These are phyloP conservation scores for Napeogenes sylphis DNA, from an alignment of 2,888 invertebrate genomes.

Conservation along the genomic window DNA sequence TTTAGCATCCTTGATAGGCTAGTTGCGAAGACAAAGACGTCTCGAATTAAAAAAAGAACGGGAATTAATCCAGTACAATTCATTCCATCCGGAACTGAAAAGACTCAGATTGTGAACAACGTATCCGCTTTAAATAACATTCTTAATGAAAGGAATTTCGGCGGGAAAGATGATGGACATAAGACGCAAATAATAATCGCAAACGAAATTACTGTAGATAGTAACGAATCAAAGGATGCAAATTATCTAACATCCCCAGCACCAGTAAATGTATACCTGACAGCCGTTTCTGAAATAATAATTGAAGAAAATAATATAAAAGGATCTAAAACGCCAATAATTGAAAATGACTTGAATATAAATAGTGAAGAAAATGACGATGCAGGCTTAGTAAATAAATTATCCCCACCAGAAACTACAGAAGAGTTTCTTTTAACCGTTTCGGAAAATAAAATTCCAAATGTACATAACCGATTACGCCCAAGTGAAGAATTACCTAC, in stretches of 20 bases:
- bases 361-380: neutral
- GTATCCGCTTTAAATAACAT: constrained; percentile 30
- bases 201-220: constrained; percentile 15
- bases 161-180: constrained; percentile 20
- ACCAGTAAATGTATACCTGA: constrained; percentile 11
- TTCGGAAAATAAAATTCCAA: neutral
- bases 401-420: neutral
- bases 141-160: constrained; percentile 19
- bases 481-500: constrained; percentile 47
- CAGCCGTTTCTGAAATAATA: constrained; percentile 9
- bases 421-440: constrained; percentile 7
- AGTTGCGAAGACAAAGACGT: constrained; percentile 32
- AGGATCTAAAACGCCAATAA: constrained; percentile 8
- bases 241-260: constrained; percentile 9
- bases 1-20: constrained; percentile 46
- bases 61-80: constrained; percentile 24
- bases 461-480: constrained; percentile 11
- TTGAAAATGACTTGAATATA: constrained; percentile 7
- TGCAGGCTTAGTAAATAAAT: neutral
- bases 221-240: neutral
- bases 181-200: constrained; percentile 29
- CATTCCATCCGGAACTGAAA: constrained; percentile 23
- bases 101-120: constrained; percentile 33
- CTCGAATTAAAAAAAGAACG: constrained; percentile 36
- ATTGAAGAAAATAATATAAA: neutral